phyloP scores from a whole-genome alignment of 2,888 invertebrate species.

The Portevinia maculata region DNA sequence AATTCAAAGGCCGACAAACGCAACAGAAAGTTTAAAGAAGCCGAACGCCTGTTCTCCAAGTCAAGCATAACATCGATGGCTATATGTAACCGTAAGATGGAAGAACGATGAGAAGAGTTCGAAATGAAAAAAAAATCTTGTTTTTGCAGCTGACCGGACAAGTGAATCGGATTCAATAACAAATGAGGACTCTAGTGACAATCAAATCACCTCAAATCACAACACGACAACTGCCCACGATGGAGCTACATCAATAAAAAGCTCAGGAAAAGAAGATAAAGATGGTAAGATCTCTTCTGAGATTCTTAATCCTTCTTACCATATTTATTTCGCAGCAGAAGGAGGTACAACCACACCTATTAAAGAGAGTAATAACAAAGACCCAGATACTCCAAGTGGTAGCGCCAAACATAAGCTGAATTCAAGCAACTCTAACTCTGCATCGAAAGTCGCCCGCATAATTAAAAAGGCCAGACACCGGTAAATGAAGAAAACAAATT shows the following conservation, averaged over 20 bases:
- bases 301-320: background rate
- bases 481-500: slow-evolving; percentile 79
- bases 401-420: slow-evolving; percentile 85
- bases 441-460: slow-evolving; percentile 88
- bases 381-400: slow-evolving; percentile 78
- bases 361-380: slow-evolving; percentile 79
- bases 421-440: slow-evolving; percentile 81
- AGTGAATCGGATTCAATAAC: slow-evolving; percentile 95
- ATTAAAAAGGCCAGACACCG: slow-evolving; percentile 93
- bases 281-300: slow-evolving; percentile 75
- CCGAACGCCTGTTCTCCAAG: slow-evolving; percentile 97
- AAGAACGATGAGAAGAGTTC: too few relatives aligned
- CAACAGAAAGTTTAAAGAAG: slow-evolving; percentile 98
- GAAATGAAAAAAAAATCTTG: background rate
- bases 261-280: slow-evolving; percentile 81
- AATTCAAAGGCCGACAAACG: slow-evolving; percentile 98
- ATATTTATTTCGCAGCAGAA: slow-evolving; percentile 53
- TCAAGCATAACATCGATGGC: slow-evolving; percentile 99
- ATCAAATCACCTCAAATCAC: slow-evolving; percentile 85
- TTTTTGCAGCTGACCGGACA: slow-evolving; percentile 88
- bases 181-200: slow-evolving; percentile 89
- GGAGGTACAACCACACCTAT: slow-evolving; percentile 78
- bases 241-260: slow-evolving; percentile 80
- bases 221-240: slow-evolving; percentile 82
- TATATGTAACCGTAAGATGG: slow-evolving; percentile 89